A percentile compares a stretch with the other conserved stretches of the same genome.
These are phyloP conservation scores for Clinocottus analis DNA, from an alignment of 2,113 vertebrate species.

Conservation along the genomic window DNA sequence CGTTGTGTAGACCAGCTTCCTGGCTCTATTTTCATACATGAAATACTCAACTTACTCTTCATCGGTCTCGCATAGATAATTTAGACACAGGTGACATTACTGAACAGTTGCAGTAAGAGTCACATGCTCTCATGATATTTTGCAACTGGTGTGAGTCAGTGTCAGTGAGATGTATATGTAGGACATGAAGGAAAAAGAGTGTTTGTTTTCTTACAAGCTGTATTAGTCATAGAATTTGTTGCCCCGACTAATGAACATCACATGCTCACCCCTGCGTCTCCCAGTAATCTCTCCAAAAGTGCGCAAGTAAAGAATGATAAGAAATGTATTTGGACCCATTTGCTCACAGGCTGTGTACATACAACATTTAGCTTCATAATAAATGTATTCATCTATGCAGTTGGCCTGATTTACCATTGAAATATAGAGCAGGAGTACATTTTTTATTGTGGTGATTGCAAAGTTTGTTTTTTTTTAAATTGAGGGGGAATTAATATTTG, in stretches of 20 bases:
- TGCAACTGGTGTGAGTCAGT: background rate
- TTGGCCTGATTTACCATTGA: background rate
- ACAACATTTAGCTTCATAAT: background rate
- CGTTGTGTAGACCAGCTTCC: conserved; percentile 4
- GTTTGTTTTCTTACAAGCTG: background rate
- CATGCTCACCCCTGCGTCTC: background rate
- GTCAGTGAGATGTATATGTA: background rate
- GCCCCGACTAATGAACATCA: background rate
- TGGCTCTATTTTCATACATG: background rate
- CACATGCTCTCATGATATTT: background rate
- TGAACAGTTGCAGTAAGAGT: background rate
- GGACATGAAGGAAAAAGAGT: background rate
- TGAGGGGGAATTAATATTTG: no score
- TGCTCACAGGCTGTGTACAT: background rate
- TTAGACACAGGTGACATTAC: background rate
- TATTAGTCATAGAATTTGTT: background rate
- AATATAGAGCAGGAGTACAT: background rate
- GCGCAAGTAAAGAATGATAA: background rate
- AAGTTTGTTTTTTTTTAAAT: no score
- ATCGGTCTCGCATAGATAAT: background rate
- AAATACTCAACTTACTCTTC: background rate
- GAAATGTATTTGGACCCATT: background rate
- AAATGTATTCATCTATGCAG: background rate
- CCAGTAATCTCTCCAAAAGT: background rate
- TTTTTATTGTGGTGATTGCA: background rate